phyloP scores from a whole-genome alignment of 2,113 vertebrate genomes.

The Pitta sordida region DNA sequence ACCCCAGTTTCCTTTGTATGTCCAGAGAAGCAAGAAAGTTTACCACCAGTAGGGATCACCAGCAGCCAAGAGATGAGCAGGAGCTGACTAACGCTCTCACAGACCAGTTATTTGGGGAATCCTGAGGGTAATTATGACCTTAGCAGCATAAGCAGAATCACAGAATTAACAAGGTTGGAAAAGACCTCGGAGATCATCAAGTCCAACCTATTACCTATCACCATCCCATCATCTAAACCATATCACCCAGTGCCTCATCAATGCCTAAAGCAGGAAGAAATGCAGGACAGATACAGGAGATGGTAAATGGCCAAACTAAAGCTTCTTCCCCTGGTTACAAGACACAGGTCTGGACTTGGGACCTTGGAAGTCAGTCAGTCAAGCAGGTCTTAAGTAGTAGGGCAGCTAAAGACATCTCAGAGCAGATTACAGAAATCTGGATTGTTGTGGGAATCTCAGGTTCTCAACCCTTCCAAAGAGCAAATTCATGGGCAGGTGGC shows the following conservation, averaged over 20 bases:
- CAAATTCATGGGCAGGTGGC: not conserved
- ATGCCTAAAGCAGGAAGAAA: not conserved
- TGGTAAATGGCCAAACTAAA: not conserved
- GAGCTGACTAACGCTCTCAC: not conserved
- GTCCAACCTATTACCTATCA: too few relatives aligned
- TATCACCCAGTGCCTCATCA: too few relatives aligned
- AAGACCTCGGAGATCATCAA: too few relatives aligned
- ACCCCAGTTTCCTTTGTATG: rapidly evolving
- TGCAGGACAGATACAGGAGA: not conserved
- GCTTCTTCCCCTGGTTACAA: not conserved
- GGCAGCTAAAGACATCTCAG: not conserved
- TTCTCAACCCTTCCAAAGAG: not conserved
- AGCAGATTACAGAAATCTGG: not conserved
- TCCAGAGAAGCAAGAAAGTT: not conserved
- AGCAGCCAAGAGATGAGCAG: not conserved
- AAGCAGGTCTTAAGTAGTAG: not conserved
- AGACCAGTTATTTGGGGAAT: not conserved
- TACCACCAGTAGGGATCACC: not conserved
- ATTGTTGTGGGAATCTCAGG: not conserved
- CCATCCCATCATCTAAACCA: too few relatives aligned
- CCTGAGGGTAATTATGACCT: not conserved
- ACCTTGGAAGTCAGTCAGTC: not conserved
- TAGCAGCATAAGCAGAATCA: not conserved
- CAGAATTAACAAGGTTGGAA: too few relatives aligned
- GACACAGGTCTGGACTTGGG: not conserved